phyloP scores from a whole-genome alignment of 2,888 invertebrate species.

The Helobdella robusta region DNA sequence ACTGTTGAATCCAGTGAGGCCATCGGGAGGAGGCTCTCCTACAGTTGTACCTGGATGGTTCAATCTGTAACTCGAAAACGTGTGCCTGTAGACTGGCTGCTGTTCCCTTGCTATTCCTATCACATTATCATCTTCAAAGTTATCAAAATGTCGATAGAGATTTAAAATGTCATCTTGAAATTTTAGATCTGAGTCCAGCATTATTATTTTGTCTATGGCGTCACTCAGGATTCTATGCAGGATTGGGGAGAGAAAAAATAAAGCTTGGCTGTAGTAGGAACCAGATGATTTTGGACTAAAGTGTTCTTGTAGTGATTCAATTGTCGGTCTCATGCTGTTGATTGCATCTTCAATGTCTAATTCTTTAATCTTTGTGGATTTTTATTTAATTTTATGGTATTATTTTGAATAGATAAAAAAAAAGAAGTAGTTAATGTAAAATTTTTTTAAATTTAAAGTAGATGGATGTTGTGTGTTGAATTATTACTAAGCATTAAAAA shows the following conservation, averaged over 20 bases:
- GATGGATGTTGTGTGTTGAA: neutral
- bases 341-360: slow-evolving; percentile 60
- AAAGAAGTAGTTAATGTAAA: too few species aligned
- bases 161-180: slow-evolving; percentile 61
- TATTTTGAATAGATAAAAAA: too few species aligned
- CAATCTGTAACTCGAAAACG: slow-evolving; percentile 60
- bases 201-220: slow-evolving; percentile 56
- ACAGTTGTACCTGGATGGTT: slow-evolving; percentile 59
- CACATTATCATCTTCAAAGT: slow-evolving; percentile 58
- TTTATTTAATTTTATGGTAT: too few species aligned
- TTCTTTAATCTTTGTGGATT: slow-evolving; percentile 51
- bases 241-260: slow-evolving; percentile 69
- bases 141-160: slow-evolving; percentile 61
- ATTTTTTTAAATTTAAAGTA: too few species aligned
- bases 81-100: slow-evolving; percentile 69
- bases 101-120: slow-evolving; percentile 62
- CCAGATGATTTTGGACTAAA: slow-evolving; percentile 61
- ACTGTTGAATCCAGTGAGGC: slow-evolving; percentile 67
- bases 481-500: too few species aligned
- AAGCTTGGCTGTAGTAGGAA: slow-evolving; percentile 66
- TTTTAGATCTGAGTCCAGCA: slow-evolving; percentile 69
- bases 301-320: slow-evolving; percentile 61
- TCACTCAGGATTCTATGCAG: slow-evolving; percentile 61
- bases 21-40: slow-evolving; percentile 54
- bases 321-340: slow-evolving; percentile 57